Conservation (phyloP, 2,797 vertebrate genomes). For the Brachyalestes nurse region DNA sequence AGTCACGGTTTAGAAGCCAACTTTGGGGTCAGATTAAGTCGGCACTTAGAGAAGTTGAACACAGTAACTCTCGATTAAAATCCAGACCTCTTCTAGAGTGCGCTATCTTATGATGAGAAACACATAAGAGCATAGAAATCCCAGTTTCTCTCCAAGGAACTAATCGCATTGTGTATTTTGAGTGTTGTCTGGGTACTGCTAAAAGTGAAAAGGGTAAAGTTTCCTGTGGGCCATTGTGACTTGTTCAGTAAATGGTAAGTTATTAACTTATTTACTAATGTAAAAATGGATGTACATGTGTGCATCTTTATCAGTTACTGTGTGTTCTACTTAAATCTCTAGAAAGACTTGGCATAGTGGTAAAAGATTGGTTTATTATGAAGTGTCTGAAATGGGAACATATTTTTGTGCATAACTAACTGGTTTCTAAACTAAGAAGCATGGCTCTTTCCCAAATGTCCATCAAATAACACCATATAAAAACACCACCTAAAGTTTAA, state of each 20-base stretch:
- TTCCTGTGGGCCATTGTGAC: slow-evolving; percentile 6
- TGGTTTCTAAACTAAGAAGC: too few species aligned
- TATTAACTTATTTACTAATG: neutral
- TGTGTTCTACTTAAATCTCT: neutral
- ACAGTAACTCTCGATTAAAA: slow-evolving; percentile 26
- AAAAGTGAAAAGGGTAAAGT: slow-evolving; percentile 8
- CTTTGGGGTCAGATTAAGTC: slow-evolving; percentile 34
- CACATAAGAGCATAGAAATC: neutral
- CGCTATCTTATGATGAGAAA: neutral
- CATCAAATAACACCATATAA: too few species aligned
- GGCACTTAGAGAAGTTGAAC: slow-evolving; percentile 9
- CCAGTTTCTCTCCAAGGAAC: slow-evolving; percentile 16
- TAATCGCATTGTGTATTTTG: slow-evolving; percentile 21
- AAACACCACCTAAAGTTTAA: too few species aligned
- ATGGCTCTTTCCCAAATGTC: too few species aligned
- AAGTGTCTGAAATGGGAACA: neutral
- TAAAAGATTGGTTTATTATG: neutral
- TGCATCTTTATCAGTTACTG: neutral
- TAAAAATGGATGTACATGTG: neutral
- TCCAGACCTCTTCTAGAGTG: neutral
- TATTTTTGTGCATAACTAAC: too few species aligned
- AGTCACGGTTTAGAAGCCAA: slow-evolving; percentile 31
- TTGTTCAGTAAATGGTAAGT: neutral
- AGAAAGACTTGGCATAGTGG: neutral
- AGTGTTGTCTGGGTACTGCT: slow-evolving; percentile 8